Evolutionary conservation across 2,113 vertebrate genomes (phyloP).

Genomic region (Oryzias curvinotus): DNA sequence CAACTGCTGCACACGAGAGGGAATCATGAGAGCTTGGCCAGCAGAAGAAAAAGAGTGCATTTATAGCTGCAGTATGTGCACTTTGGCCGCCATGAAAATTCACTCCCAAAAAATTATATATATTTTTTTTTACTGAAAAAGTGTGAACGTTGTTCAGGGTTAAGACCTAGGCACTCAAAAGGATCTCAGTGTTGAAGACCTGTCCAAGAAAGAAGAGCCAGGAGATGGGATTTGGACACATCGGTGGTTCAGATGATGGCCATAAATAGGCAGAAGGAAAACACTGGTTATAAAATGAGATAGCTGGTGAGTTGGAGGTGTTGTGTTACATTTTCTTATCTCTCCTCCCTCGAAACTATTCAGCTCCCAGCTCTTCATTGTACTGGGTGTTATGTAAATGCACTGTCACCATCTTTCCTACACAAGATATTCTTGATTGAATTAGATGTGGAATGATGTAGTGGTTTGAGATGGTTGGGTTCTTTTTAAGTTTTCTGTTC

Average conservation of each 20-base stretch:
- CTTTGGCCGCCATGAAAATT: constrained; percentile 25
- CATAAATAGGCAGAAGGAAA: constrained; percentile 33
- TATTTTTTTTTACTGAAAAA: constrained; percentile 10
- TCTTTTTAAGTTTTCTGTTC: no score
- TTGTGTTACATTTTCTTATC: constrained; percentile 51
- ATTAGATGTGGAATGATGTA: constrained; percentile 8
- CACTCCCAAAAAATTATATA: constrained; percentile 16
- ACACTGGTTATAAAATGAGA: constrained; percentile 47
- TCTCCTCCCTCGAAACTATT: constrained; percentile 45
- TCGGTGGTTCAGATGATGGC: constrained; percentile 22
- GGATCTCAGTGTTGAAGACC: not conserved
- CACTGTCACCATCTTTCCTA: constrained; percentile 31
- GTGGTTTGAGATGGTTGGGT: no score
- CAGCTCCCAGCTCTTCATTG: constrained; percentile 36
- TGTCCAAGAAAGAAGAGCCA: not conserved
- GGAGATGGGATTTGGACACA: constrained; percentile 1
- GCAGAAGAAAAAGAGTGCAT: constrained; percentile 5
- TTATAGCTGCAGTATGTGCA: constrained; percentile 8
- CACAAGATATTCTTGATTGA: constrained; percentile 24
- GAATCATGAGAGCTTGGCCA: not conserved
- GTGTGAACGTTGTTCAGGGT: constrained; percentile 33
- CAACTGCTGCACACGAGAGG: not conserved
- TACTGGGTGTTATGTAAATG: constrained; percentile 53
- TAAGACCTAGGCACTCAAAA: constrained; percentile 12
- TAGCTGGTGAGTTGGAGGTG: constrained; percentile 49